Evolutionary conservation across 2,888 invertebrate genomes (phyloP).

Genomic region (Meteorus colon): DNA sequence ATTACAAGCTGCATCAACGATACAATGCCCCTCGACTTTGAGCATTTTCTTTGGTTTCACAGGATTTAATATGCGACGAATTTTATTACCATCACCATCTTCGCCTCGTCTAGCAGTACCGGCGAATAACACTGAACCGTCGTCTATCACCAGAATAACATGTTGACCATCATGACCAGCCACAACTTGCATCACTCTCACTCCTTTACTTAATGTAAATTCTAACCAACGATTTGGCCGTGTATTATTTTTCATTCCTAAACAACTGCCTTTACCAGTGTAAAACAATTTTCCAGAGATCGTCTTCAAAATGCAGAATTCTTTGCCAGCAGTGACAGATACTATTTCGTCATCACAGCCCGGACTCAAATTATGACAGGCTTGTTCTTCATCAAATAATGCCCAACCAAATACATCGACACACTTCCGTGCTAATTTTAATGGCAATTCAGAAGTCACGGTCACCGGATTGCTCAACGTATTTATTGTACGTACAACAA

Average conservation of each 20-base stretch:
- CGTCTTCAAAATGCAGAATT: conserved; percentile 90
- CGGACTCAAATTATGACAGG: conserved; percentile 72
- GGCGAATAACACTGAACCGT: conserved; percentile 90
- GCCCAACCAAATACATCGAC: conserved; percentile 85
- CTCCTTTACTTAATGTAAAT: conserved; percentile 82
- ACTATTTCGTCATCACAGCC: conserved; percentile 86
- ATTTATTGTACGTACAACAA: conserved; percentile 84
- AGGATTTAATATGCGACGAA: conserved; percentile 89
- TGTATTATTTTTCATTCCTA: conserved; percentile 85
- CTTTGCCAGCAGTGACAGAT: conserved; percentile 89
- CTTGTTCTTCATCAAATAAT: conserved; percentile 81
- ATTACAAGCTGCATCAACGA: conserved; percentile 92
- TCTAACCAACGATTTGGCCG: conserved; percentile 79
- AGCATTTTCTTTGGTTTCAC: conserved; percentile 94
- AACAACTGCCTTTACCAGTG: conserved; percentile 88
- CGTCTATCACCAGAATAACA: conserved; percentile 91
- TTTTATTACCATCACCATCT: conserved; percentile 89
- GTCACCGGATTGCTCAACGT: conserved; percentile 77
- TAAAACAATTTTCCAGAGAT: conserved; percentile 91
- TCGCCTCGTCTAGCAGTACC: conserved; percentile 93
- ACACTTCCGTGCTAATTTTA: conserved; percentile 86
- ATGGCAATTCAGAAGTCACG: conserved; percentile 77
- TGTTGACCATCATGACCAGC: conserved; percentile 96
- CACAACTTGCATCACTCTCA: conserved; percentile 85
- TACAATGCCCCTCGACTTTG: conserved; percentile 89